These are phyloP conservation scores for Amblyornis subalaris DNA, from an alignment of 2,113 vertebrate genomes.

Conservation along the genomic window DNA sequence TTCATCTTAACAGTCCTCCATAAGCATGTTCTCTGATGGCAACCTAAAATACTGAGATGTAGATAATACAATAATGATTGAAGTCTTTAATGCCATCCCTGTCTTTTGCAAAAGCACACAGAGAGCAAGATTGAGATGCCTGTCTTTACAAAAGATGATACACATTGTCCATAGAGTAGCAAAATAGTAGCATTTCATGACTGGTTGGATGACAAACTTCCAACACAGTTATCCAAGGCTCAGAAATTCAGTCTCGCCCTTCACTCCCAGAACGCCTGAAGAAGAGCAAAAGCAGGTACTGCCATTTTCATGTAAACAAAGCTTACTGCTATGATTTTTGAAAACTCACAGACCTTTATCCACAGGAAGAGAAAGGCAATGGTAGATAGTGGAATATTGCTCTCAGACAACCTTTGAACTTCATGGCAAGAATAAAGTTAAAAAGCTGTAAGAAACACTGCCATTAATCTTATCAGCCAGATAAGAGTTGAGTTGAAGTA, in stretches of 20 bases:
- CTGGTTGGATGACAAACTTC: background rate
- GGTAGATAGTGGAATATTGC: background rate
- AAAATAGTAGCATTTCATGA: background rate
- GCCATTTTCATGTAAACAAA: background rate
- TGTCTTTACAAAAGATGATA: background rate
- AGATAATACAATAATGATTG: background rate
- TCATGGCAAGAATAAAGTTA: background rate
- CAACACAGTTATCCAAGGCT: background rate
- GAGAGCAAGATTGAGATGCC: background rate
- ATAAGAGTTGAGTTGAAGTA: background rate
- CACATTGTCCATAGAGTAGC: background rate
- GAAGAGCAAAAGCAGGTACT: background rate
- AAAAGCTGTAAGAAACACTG: conserved; percentile 27
- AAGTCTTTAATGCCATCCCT: background rate
- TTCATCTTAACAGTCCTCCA: background rate
- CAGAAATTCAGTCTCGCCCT: background rate
- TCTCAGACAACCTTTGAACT: conserved; percentile 10
- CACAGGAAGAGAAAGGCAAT: background rate
- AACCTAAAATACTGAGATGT: background rate
- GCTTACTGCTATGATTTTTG: background rate
- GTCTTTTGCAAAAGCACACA: background rate
- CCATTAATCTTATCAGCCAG: conserved; percentile 60
- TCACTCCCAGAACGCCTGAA: background rate
- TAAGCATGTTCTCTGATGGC: background rate
- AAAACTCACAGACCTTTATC: background rate